phyloP scores from a whole-genome alignment of 2,888 invertebrate species.

The Calameuta filiformis region DNA sequence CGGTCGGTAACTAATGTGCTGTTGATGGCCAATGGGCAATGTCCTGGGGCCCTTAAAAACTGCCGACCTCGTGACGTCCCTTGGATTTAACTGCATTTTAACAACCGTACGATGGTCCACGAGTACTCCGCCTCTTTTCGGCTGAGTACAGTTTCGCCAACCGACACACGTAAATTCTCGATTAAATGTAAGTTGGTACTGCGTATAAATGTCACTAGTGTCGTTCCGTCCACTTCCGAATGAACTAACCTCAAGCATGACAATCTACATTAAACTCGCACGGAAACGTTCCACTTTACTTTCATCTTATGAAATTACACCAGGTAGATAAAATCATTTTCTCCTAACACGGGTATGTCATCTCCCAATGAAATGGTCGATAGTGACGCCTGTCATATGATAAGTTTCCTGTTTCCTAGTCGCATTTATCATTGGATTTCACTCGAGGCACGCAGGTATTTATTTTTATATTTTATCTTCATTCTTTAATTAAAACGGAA shows the following conservation, averaged over 20 bases:
- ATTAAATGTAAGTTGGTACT: neutral
- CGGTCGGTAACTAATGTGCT: conserved; percentile 15
- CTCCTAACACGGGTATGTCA: neutral
- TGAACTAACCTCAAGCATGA: neutral
- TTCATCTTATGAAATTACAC: neutral
- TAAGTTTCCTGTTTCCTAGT: neutral
- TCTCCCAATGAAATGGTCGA: neutral
- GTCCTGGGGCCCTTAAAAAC: conserved; percentile 6
- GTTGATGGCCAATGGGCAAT: conserved; percentile 17
- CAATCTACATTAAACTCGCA: neutral
- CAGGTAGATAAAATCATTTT: neutral
- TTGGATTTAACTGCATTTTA: conserved; percentile 15
- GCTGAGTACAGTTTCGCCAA: neutral
- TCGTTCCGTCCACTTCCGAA: neutral
- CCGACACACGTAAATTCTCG: neutral
- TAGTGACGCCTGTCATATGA: neutral
- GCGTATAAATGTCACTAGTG: neutral
- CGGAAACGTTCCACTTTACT: neutral
- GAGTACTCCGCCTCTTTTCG: neutral
- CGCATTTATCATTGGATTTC: neutral
- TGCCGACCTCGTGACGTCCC: neutral
- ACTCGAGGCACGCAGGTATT: neutral
- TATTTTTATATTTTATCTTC: neutral
- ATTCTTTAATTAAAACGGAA: neutral
- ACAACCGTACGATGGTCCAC: conserved; percentile 5